Base-by-base conservation (phyloP, 2,888 invertebrate genomes). In the Carpatolechia fugitivella region DNA sequence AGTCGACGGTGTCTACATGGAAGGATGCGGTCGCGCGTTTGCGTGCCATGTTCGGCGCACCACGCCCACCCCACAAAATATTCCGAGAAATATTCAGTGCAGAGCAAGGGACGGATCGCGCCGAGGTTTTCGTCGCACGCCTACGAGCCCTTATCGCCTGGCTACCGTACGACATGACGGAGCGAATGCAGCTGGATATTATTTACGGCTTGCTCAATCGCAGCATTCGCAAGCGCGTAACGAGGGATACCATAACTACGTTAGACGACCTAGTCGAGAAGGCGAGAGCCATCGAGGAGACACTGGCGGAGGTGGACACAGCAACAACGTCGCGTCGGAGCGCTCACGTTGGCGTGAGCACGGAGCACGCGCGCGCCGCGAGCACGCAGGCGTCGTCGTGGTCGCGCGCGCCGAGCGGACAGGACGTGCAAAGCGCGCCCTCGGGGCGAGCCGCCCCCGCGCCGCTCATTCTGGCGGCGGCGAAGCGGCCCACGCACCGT, bases 1-100 rank as follows among this genome's bases (percentile, higher is more conserved):
- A 56, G 49, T 33, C 29, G 36, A 24, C 46, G 40, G 29, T 33
- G 10, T 41, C 31, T 8, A 24, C 49, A 41, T 14, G 49, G 11
- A 41, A 55, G n/a, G 38, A 49, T 14, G 55, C 55, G 7, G 51
- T 49, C 16, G 49, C 56, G 5, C 54, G 52, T 3, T 14, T 13
- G 18, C 41, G 18, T 16, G 13, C 13, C 18, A 41, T 8, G n/a
- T n/a, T n/a, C n/a, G n/a, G n/a, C n/a, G n/a, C n/a, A n/a, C n/a
- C n/a, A n/a, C n/a, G n/a, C n/a, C n/a, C n/a, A n/a, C n/a, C n/a
- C n/a, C n/a, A n/a, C n/a, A n/a, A n/a, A 38, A 13, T n/a, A 5
- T 31, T 7, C 10, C 10, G 6, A 10, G 7, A 31, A 31, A 10
- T 10, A n/a, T n/a, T n/a, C n/a, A n/a, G n/a, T n/a, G n/a, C n/a